A percentile compares a stretch with the other conserved stretches of the same genome.
These are phyloP conservation scores for Orientallactaga sibirica DNA, from an alignment of 2,797 vertebrate genomes.

Conservation along the genomic window DNA sequence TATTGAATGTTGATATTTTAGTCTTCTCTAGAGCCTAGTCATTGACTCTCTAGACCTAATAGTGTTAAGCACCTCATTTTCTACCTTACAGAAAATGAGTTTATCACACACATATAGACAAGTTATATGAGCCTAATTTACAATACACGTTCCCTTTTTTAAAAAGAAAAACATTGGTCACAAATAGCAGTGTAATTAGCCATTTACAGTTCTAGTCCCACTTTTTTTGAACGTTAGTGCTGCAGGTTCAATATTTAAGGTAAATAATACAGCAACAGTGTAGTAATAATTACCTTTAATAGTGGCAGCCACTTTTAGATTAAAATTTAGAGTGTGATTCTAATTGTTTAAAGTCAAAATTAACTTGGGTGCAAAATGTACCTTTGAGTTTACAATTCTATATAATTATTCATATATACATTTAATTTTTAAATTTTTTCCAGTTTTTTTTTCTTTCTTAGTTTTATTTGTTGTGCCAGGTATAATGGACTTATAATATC, in stretches of 20 bases:
- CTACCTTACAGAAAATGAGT: neutral
- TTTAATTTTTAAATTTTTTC: conserved; percentile 4
- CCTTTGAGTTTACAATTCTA: conserved; percentile 37
- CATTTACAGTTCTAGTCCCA: conserved; percentile 41
- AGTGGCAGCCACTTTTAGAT: neutral
- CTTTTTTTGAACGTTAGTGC: neutral
- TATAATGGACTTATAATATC: neutral
- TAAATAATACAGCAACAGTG: neutral
- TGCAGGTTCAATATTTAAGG: neutral
- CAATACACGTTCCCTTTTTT: neutral
- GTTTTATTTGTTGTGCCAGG: neutral
- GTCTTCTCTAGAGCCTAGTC: neutral
- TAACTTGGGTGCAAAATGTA: neutral
- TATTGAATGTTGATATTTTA: conserved; percentile 30
- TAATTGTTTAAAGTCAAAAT: conserved; percentile 21
- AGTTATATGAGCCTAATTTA: conserved; percentile 9
- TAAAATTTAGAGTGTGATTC: neutral
- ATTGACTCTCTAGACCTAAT: conserved; percentile 18
- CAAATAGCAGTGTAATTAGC: neutral
- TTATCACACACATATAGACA: conserved; percentile 23
- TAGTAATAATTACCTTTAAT: neutral
- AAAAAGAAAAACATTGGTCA: neutral
- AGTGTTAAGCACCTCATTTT: conserved; percentile 27
- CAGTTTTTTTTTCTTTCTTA: conserved; percentile 18
- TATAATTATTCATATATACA: neutral